These are phyloP conservation scores for Plotosus lineatus DNA, from an alignment of 2,113 vertebrate genomes.

Conservation along the genomic window DNA sequence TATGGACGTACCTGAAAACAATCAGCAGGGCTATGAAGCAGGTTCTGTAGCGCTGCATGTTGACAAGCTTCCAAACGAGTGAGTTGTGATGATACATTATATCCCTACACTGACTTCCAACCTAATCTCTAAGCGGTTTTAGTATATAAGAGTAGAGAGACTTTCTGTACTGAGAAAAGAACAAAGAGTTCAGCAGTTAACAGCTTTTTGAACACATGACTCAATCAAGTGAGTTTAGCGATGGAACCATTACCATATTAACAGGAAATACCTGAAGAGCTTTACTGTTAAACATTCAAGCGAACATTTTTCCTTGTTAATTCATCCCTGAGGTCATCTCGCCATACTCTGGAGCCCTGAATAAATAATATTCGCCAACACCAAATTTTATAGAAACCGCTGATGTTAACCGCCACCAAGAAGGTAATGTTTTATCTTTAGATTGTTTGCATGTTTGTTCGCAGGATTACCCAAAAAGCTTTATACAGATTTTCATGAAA, in stretches of 20 bases:
- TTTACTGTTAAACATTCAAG: too few species aligned
- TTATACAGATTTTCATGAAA: too few species aligned
- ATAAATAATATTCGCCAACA: not conserved
- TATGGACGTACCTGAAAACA: conserved; percentile 95
- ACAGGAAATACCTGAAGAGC: too few species aligned
- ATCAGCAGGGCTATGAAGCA: conserved; percentile 94
- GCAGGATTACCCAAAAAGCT: too few species aligned
- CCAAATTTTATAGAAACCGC: not conserved
- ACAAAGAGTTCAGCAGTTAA: not conserved
- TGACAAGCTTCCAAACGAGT: conserved; percentile 96
- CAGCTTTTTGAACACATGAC: too few species aligned
- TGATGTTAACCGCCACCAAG: too few species aligned
- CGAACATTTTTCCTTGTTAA: too few species aligned
- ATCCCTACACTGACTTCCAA: not conserved
- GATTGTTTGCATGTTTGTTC: too few species aligned
- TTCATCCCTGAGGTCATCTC: too few species aligned
- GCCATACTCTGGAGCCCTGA: not conserved
- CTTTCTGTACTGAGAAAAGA: not conserved
- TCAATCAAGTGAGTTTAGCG: too few species aligned
- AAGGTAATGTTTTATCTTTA: too few species aligned
- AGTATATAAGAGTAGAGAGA: not conserved
- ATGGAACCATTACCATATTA: too few species aligned
- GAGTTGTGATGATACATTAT: conserved; percentile 62
- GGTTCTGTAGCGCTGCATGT: conserved; percentile 94
- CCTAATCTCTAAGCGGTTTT: not conserved